Base-by-base conservation (phyloP, 1,140 invertebrate species). In the Brachionus rubens region DNA sequence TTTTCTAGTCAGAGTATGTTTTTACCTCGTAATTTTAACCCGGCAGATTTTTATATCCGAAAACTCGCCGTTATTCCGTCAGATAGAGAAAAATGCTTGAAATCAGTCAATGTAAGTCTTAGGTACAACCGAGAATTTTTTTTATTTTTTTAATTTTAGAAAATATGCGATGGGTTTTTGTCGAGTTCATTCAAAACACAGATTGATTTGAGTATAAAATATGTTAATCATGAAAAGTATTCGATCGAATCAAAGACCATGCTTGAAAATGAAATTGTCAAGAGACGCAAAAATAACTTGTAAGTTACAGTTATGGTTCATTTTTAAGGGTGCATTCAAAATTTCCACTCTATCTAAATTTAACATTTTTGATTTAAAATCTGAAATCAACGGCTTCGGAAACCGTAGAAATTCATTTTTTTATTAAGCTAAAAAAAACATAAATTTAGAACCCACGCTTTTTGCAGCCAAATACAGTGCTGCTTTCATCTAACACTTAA, bases 11-110 rank as follows among this genome's bases (percentile, higher is more conserved):
- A 83, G 26, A 85, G 86, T 46, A 82, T 84, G 43, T 80, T 79
- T 0, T 87, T 87, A 28, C 72, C 72, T 7, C 14, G 4, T 28
- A 76, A 76, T 40, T 76, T 36, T 43, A 76, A 76, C 16, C 72
- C 72, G 30, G 72, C 72, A 16, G 72, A 76, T 62, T 76, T 76
- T 56, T 76, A 46, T 46, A 59, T 76, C 12, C n/a, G 41, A 24
- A 24, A 76, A 76, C 47, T 76, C 14, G 72, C 94, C 0, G 89
- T 96, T 0, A 88, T 91, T 16, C 93, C 94, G 0, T 91, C 90
- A 0, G 87, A 88, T 46, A 92, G 94, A 82, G 87, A 89, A 28
- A 88, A 90, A 3, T 86, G 84, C 76, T n/a, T 76, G 12, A 24
- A 26, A 43, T 21, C 56, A 28, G 46, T 76, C 19, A 48, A 56